Conservation (phyloP, 2,888 invertebrate species). For the Drosophila parthenogenetica region DNA sequence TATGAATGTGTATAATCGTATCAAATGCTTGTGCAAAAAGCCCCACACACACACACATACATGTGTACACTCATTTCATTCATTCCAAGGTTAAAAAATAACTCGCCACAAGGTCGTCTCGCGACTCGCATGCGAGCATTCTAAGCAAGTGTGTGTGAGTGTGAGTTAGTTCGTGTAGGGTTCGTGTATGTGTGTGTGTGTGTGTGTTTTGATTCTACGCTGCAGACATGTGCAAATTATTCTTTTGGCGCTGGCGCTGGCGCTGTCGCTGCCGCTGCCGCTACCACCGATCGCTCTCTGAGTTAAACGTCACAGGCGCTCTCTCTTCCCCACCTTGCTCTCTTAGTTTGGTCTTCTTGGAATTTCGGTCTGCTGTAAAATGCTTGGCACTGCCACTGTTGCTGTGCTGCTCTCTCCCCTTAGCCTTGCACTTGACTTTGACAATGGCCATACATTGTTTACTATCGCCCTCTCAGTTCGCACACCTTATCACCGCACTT, state of each 20-base stretch:
- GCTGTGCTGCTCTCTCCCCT: slow-evolving; percentile 13
- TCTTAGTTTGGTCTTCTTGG: neutral
- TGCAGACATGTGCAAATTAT: slow-evolving; percentile 67
- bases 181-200: slow-evolving; percentile 19
- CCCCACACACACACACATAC: slow-evolving; percentile 24
- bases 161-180: slow-evolving; percentile 15
- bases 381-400: slow-evolving; percentile 3
- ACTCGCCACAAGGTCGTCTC: slow-evolving; percentile 84
- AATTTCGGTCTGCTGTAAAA: slow-evolving; percentile 16
- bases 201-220: slow-evolving; percentile 46
- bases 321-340: slow-evolving; percentile 6
- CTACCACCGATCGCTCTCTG: slow-evolving; percentile 19
- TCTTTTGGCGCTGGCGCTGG: slow-evolving; percentile 41
- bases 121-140: slow-evolving; percentile 59
- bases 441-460: slow-evolving; percentile 49
- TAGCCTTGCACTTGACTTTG: slow-evolving; percentile 77
- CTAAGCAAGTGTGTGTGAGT: slow-evolving; percentile 28
- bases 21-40: slow-evolving; percentile 45
- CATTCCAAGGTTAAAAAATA: slow-evolving; percentile 85
- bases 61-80: slow-evolving; percentile 56
- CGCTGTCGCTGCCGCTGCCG: slow-evolving; percentile 28
- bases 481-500: slow-evolving; percentile 42
- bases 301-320: slow-evolving; percentile 1
- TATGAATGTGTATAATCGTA: slow-evolving; percentile 33
- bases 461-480: slow-evolving; percentile 41